Base-by-base conservation (phyloP, 2,888 invertebrate genomes). In the Archips crataeganus region DNA sequence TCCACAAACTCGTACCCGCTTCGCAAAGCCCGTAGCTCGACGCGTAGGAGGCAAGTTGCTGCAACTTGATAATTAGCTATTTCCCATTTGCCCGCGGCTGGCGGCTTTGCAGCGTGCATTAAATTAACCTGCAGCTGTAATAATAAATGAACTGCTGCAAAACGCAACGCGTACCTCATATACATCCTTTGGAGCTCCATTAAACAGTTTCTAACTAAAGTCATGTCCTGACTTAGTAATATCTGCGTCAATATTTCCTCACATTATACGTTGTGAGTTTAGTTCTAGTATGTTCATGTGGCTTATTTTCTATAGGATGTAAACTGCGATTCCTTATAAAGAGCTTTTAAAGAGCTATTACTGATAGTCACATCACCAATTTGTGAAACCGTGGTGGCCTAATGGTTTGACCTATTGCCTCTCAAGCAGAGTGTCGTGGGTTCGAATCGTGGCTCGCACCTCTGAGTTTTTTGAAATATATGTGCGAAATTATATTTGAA, bases 51-150 rank as follows among this genome's bases (percentile, higher is more conserved):
- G 87, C 87, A 87, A 89, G 85, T 87, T 85, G 85, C 90, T 90
- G 85, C 90, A 90, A 92, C 87, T 93, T 92, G 90, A 90, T 93
- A 93, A 93, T 93, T 92, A 93, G 91, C 92, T 89, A 92, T 92
- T 93, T 93, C 92, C 93, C 91, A 90, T 91, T 90, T 85, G 90
- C 93, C 88, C 80, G 81, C 79, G 85, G 93, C 88, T 82, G 85
- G 83, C 79, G 84, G 89, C 88, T 89, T 86, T 88, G 84, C 87
- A 86, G 85, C 83, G 85, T 82, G 85, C 89, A 87, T 90, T 92
- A 92, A 57, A 92, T 93, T 92, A 92, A 92, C 92, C 49, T 59
- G 63, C 69, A 65, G 36, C 65, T 13, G 47, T 49, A 60, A 45
- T 60, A 60, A 39, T 61, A 51, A 39, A 36, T 39, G n/a, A 45